phyloP scores from a whole-genome alignment of 2,113 vertebrate species.

The Vidua chalybeata region DNA sequence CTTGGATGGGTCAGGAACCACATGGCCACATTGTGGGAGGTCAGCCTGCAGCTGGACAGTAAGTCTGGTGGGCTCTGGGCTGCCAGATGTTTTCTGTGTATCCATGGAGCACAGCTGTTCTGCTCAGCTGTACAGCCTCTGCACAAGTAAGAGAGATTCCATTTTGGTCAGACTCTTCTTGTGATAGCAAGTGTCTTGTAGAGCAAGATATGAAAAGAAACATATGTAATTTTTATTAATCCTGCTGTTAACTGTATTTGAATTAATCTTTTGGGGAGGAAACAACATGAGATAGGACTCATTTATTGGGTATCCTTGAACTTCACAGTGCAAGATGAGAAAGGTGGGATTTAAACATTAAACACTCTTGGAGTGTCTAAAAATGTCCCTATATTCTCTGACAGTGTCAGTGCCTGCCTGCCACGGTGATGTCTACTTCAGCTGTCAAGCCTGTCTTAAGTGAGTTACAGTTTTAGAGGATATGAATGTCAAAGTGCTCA shows the following conservation, averaged over 20 bases:
- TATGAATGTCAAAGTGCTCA: fast-evolving
- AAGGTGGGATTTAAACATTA: background rate
- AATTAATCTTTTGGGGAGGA: background rate
- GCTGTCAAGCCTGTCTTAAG: background rate
- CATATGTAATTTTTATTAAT: background rate
- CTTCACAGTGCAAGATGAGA: background rate
- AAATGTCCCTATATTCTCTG: background rate
- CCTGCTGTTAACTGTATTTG: background rate
- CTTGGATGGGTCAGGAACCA: background rate
- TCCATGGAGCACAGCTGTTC: background rate
- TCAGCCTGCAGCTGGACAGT: background rate
- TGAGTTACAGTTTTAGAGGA: background rate
- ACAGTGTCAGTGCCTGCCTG: background rate
- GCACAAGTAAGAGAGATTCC: background rate
- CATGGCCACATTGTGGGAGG: background rate
- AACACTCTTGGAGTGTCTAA: background rate
- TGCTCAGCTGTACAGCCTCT: background rate
- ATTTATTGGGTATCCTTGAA: background rate
- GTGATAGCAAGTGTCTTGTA: background rate
- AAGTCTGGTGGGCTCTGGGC: background rate
- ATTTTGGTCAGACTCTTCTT: background rate
- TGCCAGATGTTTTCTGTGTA: background rate
- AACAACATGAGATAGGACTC: background rate
- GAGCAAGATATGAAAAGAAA: background rate
- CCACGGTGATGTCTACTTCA: background rate